Conservation (phyloP, 2,797 vertebrate species). For the Toxotes lorentzi region DNA sequence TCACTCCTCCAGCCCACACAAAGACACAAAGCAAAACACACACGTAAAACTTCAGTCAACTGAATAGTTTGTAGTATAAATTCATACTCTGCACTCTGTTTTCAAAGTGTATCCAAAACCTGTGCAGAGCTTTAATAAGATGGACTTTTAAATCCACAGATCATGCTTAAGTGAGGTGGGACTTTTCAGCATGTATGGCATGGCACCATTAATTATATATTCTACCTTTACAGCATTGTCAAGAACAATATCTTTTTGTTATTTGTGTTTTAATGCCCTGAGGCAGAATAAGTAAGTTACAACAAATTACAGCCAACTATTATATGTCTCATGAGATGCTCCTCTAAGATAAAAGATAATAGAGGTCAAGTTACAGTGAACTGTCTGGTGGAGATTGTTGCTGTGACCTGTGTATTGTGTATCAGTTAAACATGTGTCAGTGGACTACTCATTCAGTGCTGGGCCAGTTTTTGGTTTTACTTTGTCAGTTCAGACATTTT, state of each 20-base stretch:
- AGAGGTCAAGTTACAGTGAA: neutral
- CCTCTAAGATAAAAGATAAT: neutral
- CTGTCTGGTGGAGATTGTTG: neutral
- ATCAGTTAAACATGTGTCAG: neutral
- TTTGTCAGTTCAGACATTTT: slow-evolving; percentile 6
- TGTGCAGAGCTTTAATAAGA: neutral
- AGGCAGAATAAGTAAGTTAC: neutral
- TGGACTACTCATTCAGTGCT: neutral
- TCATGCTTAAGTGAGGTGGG: neutral
- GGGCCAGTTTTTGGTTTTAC: neutral
- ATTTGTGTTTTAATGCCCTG: slow-evolving; percentile 1
- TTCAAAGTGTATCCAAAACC: neutral
- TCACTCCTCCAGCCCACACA: slow-evolving; percentile 66
- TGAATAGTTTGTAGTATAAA: neutral
- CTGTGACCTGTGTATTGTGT: neutral
- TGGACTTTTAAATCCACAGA: neutral
- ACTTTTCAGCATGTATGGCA: neutral
- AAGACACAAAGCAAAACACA: slow-evolving; percentile 28
- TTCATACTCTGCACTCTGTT: neutral
- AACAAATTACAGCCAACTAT: neutral
- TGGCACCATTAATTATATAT: neutral
- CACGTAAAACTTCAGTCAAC: neutral
- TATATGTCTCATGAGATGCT: too few relatives aligned
- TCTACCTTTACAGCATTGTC: neutral
- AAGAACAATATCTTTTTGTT: neutral